These are phyloP conservation scores for Synodontis membranacea DNA, from an alignment of 2,113 vertebrate species.

Conservation along the genomic window DNA sequence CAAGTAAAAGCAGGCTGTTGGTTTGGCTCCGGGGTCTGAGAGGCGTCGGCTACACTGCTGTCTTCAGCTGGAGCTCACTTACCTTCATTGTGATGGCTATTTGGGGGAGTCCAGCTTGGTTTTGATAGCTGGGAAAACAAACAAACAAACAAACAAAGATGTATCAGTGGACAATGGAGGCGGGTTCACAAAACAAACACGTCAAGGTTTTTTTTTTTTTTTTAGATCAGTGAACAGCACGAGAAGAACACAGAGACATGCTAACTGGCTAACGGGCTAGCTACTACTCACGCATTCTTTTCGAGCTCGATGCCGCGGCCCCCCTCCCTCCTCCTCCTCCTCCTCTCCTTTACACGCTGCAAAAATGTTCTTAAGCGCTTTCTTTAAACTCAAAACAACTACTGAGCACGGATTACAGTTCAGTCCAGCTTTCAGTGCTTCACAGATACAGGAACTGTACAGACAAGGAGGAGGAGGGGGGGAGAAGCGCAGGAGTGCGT, in stretches of 20 bases:
- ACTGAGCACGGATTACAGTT: not conserved
- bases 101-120: conserved; percentile 89
- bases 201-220: not conserved
- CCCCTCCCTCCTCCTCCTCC: conserved; percentile 38
- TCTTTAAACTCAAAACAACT: conserved; percentile 24
- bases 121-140: conserved; percentile 69
- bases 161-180: conserved; percentile 22
- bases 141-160: conserved; percentile 32
- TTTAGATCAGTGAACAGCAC: not conserved
- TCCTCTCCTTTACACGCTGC: conserved; percentile 47
- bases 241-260: conserved; percentile 43
- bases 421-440: conserved; percentile 20
- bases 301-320: conserved; percentile 52
- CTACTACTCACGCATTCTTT: conserved; percentile 65
- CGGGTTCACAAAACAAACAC: conserved; percentile 15
- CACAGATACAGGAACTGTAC: not conserved
- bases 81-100: conserved; percentile 94
- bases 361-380: conserved; percentile 53
- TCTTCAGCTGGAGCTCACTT: conserved; percentile 63
- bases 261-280: conserved; percentile 62
- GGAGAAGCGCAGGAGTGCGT: conserved; percentile 39
- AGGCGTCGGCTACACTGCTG: conserved; percentile 69
- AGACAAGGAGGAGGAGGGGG: not conserved
- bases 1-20: conserved; percentile 17
- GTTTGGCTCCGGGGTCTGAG: conserved; percentile 57